Evolutionary conservation across 2,888 invertebrate species (phyloP), one percentile per base, ranked within the genome.

Genomic region (Geotrupes spiniger): DNA sequence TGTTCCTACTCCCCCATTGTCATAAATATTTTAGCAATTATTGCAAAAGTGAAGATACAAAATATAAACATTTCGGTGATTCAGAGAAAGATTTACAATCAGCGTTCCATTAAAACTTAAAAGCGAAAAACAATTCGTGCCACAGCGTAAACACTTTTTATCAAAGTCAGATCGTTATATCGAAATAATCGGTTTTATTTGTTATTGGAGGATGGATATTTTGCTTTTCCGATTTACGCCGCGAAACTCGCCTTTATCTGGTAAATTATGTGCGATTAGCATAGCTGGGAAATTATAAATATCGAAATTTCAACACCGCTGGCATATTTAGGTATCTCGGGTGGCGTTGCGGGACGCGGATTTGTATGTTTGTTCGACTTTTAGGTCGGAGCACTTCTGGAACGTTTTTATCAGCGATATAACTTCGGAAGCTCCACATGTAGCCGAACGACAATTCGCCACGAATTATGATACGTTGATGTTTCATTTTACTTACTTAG

Each of bases 1-100:
- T 33, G 11, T 33, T 33, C 14, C 33, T 10, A 33, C 9, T 10
- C 15, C 11, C 9, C 46, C 31, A 46, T 46, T 46, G 46, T 46
- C 39, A 36, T 46, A 46, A 46, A 46, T 46, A 46, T 46, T 39
- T 46, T 38, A 36, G 46, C 41, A 46, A 36, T 39, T 33, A 28
- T 46, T 46, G 46, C 46, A 40, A 41, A 46, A 46, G 46, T 33
- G 46, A 41, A 27, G 40, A 46, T 40, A 27, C 41, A 33, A 33
- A 33, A 33, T 10, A 33, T 33, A 33, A 33, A 33, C 33, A 10
- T 33, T 33, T 33, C 33, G 8, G 8, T 12, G 12, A 8, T 12
- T 33, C 33, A 33, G 11, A 10, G 33, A 33, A 33, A 33, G 33
- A 33, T 33, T 33, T 33, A 33, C 33, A 33, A 33, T 12, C 33